Conservation (phyloP, 2,888 invertebrate species). For the Trissoscelio sp. region DNA sequence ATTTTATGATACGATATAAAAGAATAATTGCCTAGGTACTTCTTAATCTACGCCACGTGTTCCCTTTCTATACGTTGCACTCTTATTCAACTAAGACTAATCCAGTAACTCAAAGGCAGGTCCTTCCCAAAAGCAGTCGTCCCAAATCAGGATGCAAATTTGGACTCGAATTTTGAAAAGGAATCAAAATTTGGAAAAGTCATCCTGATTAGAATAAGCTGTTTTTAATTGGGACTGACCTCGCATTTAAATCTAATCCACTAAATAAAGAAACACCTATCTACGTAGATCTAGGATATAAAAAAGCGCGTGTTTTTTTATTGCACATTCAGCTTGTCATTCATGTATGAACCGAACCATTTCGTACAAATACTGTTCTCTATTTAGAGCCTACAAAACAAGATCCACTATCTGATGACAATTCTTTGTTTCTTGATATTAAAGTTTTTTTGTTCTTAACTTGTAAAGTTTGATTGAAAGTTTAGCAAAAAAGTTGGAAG, state of each 20-base stretch:
- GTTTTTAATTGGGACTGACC: slow-evolving; percentile 51
- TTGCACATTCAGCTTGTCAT: slow-evolving; percentile 75
- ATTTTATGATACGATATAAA: slow-evolving; percentile 28
- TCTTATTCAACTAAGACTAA: slow-evolving; percentile 49
- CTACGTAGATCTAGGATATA: slow-evolving; percentile 53
- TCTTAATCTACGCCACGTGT: slow-evolving; percentile 44
- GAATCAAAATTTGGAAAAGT: slow-evolving; percentile 5
- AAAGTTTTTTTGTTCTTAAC: background rate
- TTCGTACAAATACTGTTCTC: slow-evolving; percentile 54
- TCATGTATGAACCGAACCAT: slow-evolving; percentile 42
- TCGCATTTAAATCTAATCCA: slow-evolving; percentile 44
- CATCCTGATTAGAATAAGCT: background rate
- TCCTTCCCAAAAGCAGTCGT: slow-evolving; percentile 45
- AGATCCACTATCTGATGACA: slow-evolving; percentile 17
- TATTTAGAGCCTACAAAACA: slow-evolving; percentile 38
- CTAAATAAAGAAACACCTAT: slow-evolving; percentile 59
- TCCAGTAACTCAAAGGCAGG: slow-evolving; percentile 48
- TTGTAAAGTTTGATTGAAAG: background rate
- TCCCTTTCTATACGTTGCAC: slow-evolving; percentile 42
- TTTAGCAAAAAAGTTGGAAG: background rate
- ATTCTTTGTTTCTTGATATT: background rate
- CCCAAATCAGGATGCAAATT: too few species aligned
- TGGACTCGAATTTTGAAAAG: too few species aligned
- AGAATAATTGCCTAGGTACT: slow-evolving; percentile 21
- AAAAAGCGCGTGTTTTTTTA: slow-evolving; percentile 69